Evolutionary conservation across 2,888 invertebrate species (phyloP), one percentile per base, ranked within the genome.

Genomic region (Ichneumon xanthorius): DNA sequence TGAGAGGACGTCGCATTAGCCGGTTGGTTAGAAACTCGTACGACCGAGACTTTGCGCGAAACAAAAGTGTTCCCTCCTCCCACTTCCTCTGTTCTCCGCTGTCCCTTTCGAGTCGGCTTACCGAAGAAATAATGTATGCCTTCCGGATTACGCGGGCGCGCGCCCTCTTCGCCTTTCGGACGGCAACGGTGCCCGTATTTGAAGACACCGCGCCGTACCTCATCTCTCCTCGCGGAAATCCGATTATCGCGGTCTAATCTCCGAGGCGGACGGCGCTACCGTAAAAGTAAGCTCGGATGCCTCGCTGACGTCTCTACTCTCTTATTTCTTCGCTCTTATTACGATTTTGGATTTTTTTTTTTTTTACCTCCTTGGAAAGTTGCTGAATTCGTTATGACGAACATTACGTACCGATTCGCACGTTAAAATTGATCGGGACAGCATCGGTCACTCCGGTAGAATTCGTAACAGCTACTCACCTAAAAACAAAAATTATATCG

Each of bases 161-260:
- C 73, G 70, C 19, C 58, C 48, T 30, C 40, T 55, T 48, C 58
- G 58, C 55, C 72, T 63, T 78, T 79, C 63, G 76, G 77, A 71
- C 58, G 55, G 72, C 72, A 55, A 26, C 63, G 33, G 68, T 55
- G 63, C 37, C 65, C 72, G 53, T 77, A 76, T 73, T 61, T 45
- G 58, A 82, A 83, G 82, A 78, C 85, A 82, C 78, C 73, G 45
- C 45, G 45, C 45, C 75, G 79, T 80, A 70, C 76, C 58, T 81
- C 58, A 71, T 63, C 84, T 76, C 45, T 33, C 14, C 53, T 80
- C 63, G 53, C 82, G 83, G 73, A 83, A 87, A 87, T 87, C 87
- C 87, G 87, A 87, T 87, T 87, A 87, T 80, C 82, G 78, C 78
- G 82, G 61, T 33, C 61, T 85, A 84, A 87, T 82, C 86, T 82